Evolutionary conservation across 1,140 invertebrate species (phyloP), one percentile per base, ranked within the genome.

Genomic region (Phymorhynchus buccinoides): DNA sequence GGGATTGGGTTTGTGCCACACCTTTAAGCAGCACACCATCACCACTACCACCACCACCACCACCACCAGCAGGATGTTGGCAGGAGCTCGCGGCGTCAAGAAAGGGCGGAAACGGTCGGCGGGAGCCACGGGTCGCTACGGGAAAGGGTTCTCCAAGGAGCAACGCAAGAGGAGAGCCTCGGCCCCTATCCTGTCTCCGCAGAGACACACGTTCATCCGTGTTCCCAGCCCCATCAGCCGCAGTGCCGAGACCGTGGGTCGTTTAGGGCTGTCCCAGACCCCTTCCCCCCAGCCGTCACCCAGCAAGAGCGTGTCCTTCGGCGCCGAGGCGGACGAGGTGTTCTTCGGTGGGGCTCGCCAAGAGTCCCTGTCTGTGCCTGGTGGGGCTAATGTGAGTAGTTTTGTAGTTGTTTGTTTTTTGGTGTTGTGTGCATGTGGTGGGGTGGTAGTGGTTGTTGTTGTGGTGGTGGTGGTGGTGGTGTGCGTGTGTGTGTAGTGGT

Each of bases 231-330:
- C 87, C 42, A 84, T 88, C 75, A 88, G 88, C 66, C 86, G 88
- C 62, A 88, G 88, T 77, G 88, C 88, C 12, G 88, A 88, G 77
- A 88, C 86, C 7, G 88, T 88, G 73, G 88, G 86, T 1, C 39
- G 83, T 1, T 75, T 81, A 1, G 82, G 80, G 35, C 80, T 68
- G 6, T 79, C 52, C 77, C 80, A 37, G n/a, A 84, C 52, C 56
- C 83, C 81, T 0, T 79, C 84, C 1, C 77, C 82, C 1, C 56
- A 77, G 30, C 85, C 83, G 22, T 80, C 86, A 27, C 86, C 86
- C 80, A 87, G 88, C 85, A 88, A 88, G 86, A 88, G 88, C 75
- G 88, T 88, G 78, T 86, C 84, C n/a, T 88, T 88, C 77, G 86
- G 86, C 66, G 84, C 80, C 7, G 88, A 88, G 80, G 85, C 84